A percentile compares a stretch with the other conserved stretches of the same genome.
Conservation (phyloP, 2,888 invertebrate species). For the Glyphotaelius pellucidus region DNA sequence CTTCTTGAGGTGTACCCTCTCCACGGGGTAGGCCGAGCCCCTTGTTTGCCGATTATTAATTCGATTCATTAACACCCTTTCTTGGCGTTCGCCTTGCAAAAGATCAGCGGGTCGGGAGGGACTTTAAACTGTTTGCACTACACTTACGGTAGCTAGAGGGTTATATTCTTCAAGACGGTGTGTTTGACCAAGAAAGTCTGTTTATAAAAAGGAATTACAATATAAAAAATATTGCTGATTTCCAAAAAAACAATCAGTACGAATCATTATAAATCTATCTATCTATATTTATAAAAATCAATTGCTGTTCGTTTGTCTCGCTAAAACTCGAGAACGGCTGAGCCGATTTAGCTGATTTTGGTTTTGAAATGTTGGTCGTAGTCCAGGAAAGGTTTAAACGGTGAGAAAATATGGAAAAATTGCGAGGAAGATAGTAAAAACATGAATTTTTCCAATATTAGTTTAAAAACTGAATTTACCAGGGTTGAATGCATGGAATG, state of each 20-base stretch:
- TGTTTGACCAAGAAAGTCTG: not conserved
- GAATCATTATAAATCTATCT: no score
- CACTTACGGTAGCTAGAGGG: slow-evolving; percentile 53
- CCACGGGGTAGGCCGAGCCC: slow-evolving; percentile 30
- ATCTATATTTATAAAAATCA: no score
- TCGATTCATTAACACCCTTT: slow-evolving; percentile 66
- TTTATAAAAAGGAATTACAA: not conserved
- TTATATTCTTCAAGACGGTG: not conserved
- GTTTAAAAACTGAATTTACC: no score
- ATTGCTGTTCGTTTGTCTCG: no score
- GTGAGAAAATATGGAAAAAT: no score
- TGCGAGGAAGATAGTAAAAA: no score
- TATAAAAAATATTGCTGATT: not conserved
- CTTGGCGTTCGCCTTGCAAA: slow-evolving; percentile 56
- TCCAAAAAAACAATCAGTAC: not conserved
- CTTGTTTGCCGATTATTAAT: slow-evolving; percentile 67
- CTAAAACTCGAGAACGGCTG: no score
- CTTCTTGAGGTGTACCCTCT: not conserved
- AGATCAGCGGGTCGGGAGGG: slow-evolving; percentile 61
- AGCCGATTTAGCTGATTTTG: no score
- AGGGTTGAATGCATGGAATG: no score
- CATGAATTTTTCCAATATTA: no score
- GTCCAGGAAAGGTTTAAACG: no score
- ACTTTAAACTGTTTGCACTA: slow-evolving; percentile 64
- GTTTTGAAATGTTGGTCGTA: no score